A percentile compares a stretch with the other conserved stretches of the same genome.
These are phyloP conservation scores for Mycteria americana DNA, from an alignment of 2,797 vertebrate species.

Conservation along the genomic window DNA sequence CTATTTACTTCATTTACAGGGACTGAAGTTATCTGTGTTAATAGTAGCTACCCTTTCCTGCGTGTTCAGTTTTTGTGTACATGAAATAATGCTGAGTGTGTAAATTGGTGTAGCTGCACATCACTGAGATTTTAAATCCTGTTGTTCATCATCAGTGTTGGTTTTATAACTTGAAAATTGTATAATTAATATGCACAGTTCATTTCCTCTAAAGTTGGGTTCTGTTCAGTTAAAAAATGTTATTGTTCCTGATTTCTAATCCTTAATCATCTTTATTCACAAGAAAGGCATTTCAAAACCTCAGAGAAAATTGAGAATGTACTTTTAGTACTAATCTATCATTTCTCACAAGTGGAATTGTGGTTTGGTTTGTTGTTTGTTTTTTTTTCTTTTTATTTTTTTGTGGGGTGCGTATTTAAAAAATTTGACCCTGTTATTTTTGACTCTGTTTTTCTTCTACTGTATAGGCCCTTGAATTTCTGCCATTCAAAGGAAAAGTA, in stretches of 20 bases:
- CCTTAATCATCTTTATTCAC: not conserved
- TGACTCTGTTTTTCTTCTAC: conserved; percentile 3
- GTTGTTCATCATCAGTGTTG: not conserved
- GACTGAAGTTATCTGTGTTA: not conserved
- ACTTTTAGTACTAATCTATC: not conserved
- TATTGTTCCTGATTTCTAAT: not conserved
- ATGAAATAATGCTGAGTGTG: not conserved
- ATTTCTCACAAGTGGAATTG: not conserved
- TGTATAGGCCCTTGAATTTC: conserved; percentile 87
- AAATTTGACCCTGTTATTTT: not conserved
- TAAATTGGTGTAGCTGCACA: not conserved
- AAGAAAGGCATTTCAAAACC: not conserved
- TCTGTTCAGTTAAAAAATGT: not conserved
- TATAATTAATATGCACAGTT: not conserved
- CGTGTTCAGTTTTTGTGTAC: not conserved
- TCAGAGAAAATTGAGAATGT: not conserved
- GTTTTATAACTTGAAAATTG: not conserved
- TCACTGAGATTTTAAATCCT: not conserved
- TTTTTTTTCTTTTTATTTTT: not conserved
- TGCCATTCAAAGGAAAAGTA: conserved; percentile 91
- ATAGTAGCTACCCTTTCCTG: not conserved
- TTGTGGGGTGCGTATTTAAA: fast-evolving
- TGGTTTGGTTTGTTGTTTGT: not conserved
- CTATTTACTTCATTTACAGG: not conserved
- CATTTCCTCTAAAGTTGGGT: not conserved